Evolutionary conservation across 2,888 invertebrate species (phyloP).

Genomic region (Thymelicus sylvestris): DNA sequence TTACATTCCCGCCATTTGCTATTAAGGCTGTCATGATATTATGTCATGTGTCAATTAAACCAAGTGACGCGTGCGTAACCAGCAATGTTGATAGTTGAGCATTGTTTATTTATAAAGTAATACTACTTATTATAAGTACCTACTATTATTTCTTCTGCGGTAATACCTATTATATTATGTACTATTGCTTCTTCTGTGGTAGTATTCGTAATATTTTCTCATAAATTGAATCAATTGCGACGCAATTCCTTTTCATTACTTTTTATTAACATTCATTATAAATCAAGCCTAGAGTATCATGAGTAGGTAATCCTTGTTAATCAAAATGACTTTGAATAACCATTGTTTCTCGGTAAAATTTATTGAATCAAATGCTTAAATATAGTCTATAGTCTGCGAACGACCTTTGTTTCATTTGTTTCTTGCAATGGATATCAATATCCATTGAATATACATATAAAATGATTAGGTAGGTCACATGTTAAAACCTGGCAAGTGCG

Average conservation of each 20-base stretch:
- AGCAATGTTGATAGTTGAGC: not conserved
- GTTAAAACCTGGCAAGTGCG: no score
- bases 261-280: constrained; percentile 3
- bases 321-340: constrained; percentile 4
- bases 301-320: not conserved
- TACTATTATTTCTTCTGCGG: not conserved
- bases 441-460: no score
- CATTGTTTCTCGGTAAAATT: constrained; percentile 1
- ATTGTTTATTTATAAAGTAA: not conserved
- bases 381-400: no score
- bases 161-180: not conserved
- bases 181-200: not conserved
- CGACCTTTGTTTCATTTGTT: no score
- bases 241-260: not conserved
- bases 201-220: not conserved
- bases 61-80: not conserved
- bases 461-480: no score
- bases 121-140: not conserved
- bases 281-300: not conserved
- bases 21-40: not conserved
- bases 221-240: constrained; percentile 3
- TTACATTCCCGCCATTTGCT: constrained; percentile 1
- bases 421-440: no score
- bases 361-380: not conserved
- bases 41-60: not conserved